These are phyloP conservation scores for Gari tellinella DNA, from an alignment of 2,888 invertebrate genomes.

Conservation along the genomic window DNA sequence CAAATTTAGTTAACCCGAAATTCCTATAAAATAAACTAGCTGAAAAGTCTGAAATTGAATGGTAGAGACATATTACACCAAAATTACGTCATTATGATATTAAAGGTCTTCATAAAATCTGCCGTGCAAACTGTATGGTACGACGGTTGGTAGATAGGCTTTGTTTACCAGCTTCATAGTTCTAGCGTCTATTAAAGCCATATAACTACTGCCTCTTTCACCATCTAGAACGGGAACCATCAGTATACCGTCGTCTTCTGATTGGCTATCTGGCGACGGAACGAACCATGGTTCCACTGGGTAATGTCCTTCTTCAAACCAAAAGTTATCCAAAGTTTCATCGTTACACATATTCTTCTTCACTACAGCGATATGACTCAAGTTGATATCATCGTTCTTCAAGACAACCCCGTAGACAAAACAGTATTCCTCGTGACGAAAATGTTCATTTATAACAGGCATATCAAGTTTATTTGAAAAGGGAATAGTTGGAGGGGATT, in stretches of 20 bases:
- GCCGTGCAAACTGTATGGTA: constrained; percentile 82
- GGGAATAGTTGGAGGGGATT: constrained; percentile 42
- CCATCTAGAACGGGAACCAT: constrained; percentile 79
- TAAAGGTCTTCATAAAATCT: constrained; percentile 71
- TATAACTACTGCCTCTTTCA: constrained; percentile 62
- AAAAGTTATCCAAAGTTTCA: constrained; percentile 59
- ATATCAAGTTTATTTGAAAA: constrained; percentile 74
- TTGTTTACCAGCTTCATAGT: constrained; percentile 70
- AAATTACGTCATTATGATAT: too few species aligned
- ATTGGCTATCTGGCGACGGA: constrained; percentile 60
- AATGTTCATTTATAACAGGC: constrained; percentile 79
- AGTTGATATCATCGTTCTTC: constrained; percentile 70
- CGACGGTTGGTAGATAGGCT: constrained; percentile 73
- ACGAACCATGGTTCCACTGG: constrained; percentile 80
- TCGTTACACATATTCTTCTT: constrained; percentile 78
- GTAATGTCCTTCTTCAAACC: constrained; percentile 71
- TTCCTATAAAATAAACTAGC: too few species aligned
- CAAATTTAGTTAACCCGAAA: too few species aligned
- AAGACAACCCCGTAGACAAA: constrained; percentile 77
- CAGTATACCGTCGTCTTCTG: constrained; percentile 81
- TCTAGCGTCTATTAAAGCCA: constrained; percentile 75
- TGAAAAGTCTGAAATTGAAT: too few species aligned
- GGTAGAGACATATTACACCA: too few species aligned
- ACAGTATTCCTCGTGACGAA: constrained; percentile 74
- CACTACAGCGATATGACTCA: constrained; percentile 74